These are phyloP conservation scores for Ochropleura leucogaster DNA, from an alignment of 2,888 invertebrate species.

Conservation along the genomic window DNA sequence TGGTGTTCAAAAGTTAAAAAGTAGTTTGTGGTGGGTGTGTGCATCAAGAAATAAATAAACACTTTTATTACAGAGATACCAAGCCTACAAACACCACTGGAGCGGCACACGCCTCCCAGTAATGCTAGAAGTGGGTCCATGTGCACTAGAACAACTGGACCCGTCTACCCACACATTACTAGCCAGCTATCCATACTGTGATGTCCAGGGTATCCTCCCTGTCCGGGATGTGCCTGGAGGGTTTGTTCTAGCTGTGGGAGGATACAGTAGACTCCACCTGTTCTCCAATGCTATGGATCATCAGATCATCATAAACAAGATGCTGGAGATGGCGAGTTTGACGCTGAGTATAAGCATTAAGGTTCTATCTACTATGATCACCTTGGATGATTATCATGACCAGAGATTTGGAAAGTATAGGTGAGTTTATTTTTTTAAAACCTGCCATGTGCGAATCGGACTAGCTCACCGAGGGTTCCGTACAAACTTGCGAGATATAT, in stretches of 20 bases:
- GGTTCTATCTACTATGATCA: slow-evolving; percentile 95
- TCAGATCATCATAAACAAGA: slow-evolving; percentile 96
- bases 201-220: slow-evolving; percentile 89
- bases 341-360: slow-evolving; percentile 96
- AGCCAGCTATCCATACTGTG: slow-evolving; percentile 90
- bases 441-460: too few species aligned
- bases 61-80: slow-evolving; percentile 92
- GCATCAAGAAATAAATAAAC: not conserved
- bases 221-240: slow-evolving; percentile 97
- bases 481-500: too few species aligned
- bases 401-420: slow-evolving; percentile 98
- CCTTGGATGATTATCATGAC: slow-evolving; percentile 95
- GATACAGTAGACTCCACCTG: slow-evolving; percentile 97
- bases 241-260: slow-evolving; percentile 97
- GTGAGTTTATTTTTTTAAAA: slow-evolving; percentile 81
- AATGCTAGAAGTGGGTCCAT: slow-evolving; percentile 97
- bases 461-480: too few species aligned
- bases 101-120: slow-evolving; percentile 97
- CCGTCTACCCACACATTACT: slow-evolving; percentile 95
- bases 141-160: slow-evolving; percentile 97
- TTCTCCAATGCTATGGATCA: slow-evolving; percentile 95
- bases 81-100: slow-evolving; percentile 99
- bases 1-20: too few species aligned
- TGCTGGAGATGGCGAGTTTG: slow-evolving; percentile 95
- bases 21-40: not conserved